Percentiles rank a stretch among this genome's conserved stretches.
These are phyloP conservation scores for Cephus pulcher DNA, from an alignment of 2,888 invertebrate species.

Conservation along the genomic window DNA sequence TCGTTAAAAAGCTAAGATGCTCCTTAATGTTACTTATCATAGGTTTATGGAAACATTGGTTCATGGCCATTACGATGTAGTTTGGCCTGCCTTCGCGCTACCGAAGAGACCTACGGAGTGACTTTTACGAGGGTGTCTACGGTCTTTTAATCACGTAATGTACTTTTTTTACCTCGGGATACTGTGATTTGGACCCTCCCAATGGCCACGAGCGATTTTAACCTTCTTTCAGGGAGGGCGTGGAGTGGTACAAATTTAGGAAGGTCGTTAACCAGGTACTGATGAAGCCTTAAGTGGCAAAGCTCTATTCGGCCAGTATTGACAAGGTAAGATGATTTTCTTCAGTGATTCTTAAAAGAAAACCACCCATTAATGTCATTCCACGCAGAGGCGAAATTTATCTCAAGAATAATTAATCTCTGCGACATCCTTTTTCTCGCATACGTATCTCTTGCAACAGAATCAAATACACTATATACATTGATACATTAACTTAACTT, in stretches of 20 bases:
- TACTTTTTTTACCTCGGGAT: background rate
- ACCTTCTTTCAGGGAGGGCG: conserved; percentile 65
- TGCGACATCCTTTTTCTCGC: background rate
- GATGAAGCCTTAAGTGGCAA: conserved; percentile 67
- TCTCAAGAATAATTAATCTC: background rate
- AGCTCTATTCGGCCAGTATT: conserved; percentile 51
- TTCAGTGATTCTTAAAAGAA: conserved; percentile 39
- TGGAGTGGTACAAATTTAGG: conserved; percentile 70
- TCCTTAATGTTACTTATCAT: background rate
- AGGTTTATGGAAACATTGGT: conserved; percentile 61
- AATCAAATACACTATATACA: conserved; percentile 40
- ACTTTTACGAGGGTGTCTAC: conserved; percentile 45
- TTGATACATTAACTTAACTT: conserved; percentile 58
- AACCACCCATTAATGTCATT: conserved; percentile 55
- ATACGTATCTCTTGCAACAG: conserved; percentile 35
- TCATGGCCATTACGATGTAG: conserved; percentile 63
- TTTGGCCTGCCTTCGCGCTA: conserved; percentile 64
- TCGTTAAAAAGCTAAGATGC: background rate
- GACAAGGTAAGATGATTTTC: conserved; percentile 50
- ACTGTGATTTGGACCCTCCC: background rate
- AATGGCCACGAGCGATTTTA: background rate
- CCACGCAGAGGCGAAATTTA: background rate
- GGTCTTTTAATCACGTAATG: conserved; percentile 60
- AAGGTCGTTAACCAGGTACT: conserved; percentile 69
- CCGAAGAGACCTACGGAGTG: conserved; percentile 52